Evolutionary conservation across 1,140 invertebrate species (phyloP).

Genomic region (Aphidius gifuensis): DNA sequence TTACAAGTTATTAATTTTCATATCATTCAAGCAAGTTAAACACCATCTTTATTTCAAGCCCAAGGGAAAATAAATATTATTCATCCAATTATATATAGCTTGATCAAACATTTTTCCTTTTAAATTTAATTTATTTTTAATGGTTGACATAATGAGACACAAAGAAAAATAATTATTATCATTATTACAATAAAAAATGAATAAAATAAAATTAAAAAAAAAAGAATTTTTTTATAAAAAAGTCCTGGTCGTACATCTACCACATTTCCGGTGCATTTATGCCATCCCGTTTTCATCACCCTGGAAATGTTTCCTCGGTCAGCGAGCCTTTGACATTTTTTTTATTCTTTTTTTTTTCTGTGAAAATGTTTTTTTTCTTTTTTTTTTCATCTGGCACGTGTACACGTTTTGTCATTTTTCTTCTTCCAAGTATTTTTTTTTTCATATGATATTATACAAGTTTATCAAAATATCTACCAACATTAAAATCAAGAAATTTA

Average conservation of each 20-base stretch:
- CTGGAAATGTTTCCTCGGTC: constrained; percentile 20
- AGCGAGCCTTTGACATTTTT: constrained; percentile 11
- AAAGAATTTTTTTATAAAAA: neutral
- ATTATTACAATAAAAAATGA: neutral
- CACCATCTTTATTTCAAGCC: no score
- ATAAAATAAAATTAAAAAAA: neutral
- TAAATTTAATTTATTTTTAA: no score
- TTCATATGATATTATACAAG: no score
- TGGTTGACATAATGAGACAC: no score
- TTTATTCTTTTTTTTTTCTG: constrained; percentile 23
- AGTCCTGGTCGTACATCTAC: constrained; percentile 11
- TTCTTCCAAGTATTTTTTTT: neutral
- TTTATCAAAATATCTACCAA: no score
- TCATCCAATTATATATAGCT: no score
- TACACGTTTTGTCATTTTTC: neutral
- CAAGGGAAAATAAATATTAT: no score
- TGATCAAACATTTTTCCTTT: no score
- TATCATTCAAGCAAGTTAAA: no score
- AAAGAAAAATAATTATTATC: neutral
- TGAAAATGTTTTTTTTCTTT: constrained; percentile 27
- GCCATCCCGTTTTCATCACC: constrained; percentile 11
- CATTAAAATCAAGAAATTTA: no score
- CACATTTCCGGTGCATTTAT: constrained; percentile 18
- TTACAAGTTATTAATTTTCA: no score
- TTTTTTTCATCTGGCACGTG: constrained; percentile 27